Evolutionary conservation across 2,797 vertebrate species (phyloP).

Genomic region (Molossus molossus): DNA sequence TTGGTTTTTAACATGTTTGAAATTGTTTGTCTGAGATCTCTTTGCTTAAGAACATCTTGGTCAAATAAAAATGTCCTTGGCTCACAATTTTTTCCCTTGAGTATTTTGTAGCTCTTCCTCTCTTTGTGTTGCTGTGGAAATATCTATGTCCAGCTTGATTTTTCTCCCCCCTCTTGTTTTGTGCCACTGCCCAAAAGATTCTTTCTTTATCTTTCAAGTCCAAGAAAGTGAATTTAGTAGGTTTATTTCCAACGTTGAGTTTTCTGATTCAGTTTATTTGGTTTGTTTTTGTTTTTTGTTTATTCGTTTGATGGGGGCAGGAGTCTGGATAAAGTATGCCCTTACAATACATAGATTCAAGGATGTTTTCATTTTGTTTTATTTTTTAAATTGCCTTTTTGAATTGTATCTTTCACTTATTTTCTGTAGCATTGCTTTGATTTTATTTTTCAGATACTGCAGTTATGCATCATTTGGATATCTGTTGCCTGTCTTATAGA

Average conservation of each 20-base stretch:
- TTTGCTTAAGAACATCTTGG: constrained; percentile 17
- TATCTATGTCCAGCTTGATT: background rate
- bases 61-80: constrained; percentile 45
- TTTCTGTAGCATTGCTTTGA: constrained; percentile 8
- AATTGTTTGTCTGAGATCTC: constrained; percentile 62
- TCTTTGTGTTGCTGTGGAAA: constrained; percentile 32
- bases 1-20: constrained; percentile 45
- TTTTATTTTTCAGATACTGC: constrained; percentile 33
- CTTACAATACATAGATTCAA: background rate
- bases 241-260: background rate
- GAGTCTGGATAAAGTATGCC: background rate
- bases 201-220: constrained; percentile 41
- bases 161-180: background rate
- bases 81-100: constrained; percentile 11
- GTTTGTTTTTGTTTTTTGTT: no score
- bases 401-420: constrained; percentile 1
- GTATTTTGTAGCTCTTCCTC: constrained; percentile 18
- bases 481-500: background rate
- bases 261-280: background rate
- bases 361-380: background rate
- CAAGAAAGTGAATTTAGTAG: constrained; percentile 29
- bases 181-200: background rate
- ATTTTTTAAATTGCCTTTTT: background rate
- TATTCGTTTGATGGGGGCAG: no score
- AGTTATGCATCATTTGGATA: background rate